A percentile compares a stretch with the other conserved stretches of the same genome.
phyloP scores from a whole-genome alignment of 2,113 vertebrate species.

The Indicator maculatus region DNA sequence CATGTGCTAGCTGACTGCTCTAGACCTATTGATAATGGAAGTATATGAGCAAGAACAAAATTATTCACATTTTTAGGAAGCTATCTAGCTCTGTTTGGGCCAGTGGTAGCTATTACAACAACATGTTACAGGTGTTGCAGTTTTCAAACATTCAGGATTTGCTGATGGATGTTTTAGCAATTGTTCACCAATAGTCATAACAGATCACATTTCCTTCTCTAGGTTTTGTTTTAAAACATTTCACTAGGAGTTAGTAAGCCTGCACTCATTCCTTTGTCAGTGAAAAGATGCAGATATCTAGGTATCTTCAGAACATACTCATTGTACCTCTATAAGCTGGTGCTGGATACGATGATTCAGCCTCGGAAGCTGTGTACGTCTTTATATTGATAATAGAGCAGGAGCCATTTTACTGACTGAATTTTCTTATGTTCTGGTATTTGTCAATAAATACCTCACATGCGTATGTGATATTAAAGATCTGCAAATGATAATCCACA shows the following conservation, averaged over 20 bases:
- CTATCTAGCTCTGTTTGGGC: background rate
- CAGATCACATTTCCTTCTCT: background rate
- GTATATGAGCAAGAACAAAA: background rate
- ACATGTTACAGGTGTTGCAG: background rate
- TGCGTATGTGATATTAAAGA: background rate
- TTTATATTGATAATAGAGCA: background rate
- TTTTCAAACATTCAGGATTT: conserved; percentile 13
- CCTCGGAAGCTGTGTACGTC: background rate
- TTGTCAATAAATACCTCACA: background rate
- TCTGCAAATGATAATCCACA: background rate
- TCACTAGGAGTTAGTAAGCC: background rate
- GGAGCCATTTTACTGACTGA: background rate
- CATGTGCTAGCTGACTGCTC: background rate
- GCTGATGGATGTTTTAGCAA: background rate
- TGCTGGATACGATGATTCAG: background rate
- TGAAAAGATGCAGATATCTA: background rate
- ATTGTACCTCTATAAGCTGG: background rate
- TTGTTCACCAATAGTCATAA: background rate
- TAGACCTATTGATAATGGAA: background rate
- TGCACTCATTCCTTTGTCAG: background rate
- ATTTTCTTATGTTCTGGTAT: background rate
- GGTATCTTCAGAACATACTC: background rate
- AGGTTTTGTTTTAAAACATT: background rate
- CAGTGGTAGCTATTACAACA: background rate
- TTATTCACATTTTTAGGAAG: background rate